Conservation (phyloP, 2,797 vertebrate species). For the Geotria australis region DNA sequence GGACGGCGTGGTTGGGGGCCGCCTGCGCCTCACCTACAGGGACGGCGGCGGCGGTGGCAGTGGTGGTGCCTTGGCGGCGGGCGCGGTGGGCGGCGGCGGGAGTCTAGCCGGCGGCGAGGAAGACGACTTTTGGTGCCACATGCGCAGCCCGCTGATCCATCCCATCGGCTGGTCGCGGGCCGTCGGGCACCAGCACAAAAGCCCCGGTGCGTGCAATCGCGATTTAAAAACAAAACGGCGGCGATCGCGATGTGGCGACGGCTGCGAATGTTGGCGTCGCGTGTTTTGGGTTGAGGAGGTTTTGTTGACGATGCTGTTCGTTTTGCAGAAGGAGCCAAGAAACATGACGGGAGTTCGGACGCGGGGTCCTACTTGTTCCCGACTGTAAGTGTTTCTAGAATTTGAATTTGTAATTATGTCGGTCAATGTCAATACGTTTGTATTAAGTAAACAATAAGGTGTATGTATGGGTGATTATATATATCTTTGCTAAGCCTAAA, state of each 20-base stretch:
- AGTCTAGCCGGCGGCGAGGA: conserved; percentile 11
- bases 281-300: not conserved
- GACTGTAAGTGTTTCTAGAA: not conserved
- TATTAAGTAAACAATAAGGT: no score
- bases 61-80: not conserved
- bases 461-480: no score
- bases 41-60: conserved; percentile 12
- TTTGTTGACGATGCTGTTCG: not conserved
- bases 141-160: conserved; percentile 60
- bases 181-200: conserved; percentile 51
- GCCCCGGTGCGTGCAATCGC: conserved; percentile 24
- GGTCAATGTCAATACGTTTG: no score
- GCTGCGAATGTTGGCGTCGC: no score
- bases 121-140: conserved; percentile 78
- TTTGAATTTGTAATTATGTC: no score
- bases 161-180: conserved; percentile 54
- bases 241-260: not conserved
- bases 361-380: conserved; percentile 10
- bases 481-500: no score
- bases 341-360: conserved; percentile 35
- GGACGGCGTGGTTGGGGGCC: conserved; percentile 36
- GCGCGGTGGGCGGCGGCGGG: conserved; percentile 10
- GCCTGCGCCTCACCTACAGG: conserved; percentile 43
- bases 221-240: conserved; percentile 3
- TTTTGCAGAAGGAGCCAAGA: not conserved